Evolutionary conservation across 2,888 invertebrate species (phyloP).

Genomic region (Leistus spinibarbis): DNA sequence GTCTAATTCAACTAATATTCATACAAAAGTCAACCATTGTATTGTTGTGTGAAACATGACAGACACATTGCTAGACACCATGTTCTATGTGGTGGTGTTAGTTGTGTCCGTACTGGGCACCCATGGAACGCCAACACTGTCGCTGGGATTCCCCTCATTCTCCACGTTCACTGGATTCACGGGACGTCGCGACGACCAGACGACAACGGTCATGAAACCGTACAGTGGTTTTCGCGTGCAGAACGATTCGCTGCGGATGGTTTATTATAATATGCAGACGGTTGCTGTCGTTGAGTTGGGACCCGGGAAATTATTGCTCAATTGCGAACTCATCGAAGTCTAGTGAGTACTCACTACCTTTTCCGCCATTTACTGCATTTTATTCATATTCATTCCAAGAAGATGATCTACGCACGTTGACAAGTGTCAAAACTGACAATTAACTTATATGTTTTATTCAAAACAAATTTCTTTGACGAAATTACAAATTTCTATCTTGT

Average conservation of each 20-base stretch:
- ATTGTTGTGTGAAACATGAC: slow-evolving; percentile 52
- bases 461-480: too few species aligned
- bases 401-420: background rate
- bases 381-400: background rate
- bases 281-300: slow-evolving; percentile 82
- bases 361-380: slow-evolving; percentile 46
- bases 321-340: slow-evolving; percentile 85
- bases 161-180: slow-evolving; percentile 46
- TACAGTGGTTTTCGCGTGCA: slow-evolving; percentile 69
- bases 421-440: background rate
- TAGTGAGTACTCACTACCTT: slow-evolving; percentile 78
- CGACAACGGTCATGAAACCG: slow-evolving; percentile 59
- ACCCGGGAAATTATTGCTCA: slow-evolving; percentile 70
- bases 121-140: slow-evolving; percentile 51
- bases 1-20: background rate
- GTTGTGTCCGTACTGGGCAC: slow-evolving; percentile 48
- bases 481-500: too few species aligned
- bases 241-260: slow-evolving; percentile 73
- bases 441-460: too few species aligned
- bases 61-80: slow-evolving; percentile 45
- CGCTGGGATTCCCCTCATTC: slow-evolving; percentile 49
- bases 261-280: slow-evolving; percentile 82
- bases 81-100: slow-evolving; percentile 46
- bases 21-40: background rate
- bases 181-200: slow-evolving; percentile 48